Evolutionary conservation across 2,888 invertebrate species (phyloP).

Genomic region (Scaptodrosophila latifasciaeformis): DNA sequence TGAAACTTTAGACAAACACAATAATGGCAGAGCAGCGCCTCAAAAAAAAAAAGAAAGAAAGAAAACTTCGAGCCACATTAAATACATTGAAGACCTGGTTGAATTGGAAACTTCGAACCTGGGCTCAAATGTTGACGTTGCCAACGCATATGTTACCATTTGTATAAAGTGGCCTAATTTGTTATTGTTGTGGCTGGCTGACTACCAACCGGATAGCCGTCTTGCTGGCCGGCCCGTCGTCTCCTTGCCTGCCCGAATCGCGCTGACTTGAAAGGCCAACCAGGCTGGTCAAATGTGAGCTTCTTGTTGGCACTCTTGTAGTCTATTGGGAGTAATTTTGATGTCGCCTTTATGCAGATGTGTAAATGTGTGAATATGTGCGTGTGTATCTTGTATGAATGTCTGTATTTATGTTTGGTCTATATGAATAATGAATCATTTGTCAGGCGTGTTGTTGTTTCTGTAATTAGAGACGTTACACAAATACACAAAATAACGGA

Average conservation of each 20-base stretch:
- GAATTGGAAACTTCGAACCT: too few species aligned
- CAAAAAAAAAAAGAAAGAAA: too few species aligned
- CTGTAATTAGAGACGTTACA: conserved; percentile 52
- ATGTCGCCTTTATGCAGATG: not conserved
- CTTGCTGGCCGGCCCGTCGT: too few species aligned
- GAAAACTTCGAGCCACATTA: too few species aligned
- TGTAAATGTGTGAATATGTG: conserved; percentile 13
- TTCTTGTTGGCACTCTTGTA: conserved; percentile 9
- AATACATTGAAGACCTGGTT: too few species aligned
- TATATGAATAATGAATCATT: conserved; percentile 67
- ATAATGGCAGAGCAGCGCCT: too few species aligned
- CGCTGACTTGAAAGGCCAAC: too few species aligned
- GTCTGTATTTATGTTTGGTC: conserved; percentile 7
- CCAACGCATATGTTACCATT: conserved; percentile 34
- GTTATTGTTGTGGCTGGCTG: conserved; percentile 43
- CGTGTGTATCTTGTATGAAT: conserved; percentile 20
- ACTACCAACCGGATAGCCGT: not conserved
- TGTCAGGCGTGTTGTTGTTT: conserved; percentile 39
- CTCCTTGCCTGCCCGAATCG: not conserved
- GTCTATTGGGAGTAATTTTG: conserved; percentile 54
- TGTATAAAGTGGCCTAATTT: conserved; percentile 33
- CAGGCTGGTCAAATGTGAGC: too few species aligned
- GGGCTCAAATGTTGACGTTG: too few species aligned
- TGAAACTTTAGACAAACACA: conserved; percentile 14
- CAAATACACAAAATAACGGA: conserved; percentile 24